Evolutionary conservation across 2,797 vertebrate species (phyloP).

Genomic region (Acrossocheilus fasciatus): DNA sequence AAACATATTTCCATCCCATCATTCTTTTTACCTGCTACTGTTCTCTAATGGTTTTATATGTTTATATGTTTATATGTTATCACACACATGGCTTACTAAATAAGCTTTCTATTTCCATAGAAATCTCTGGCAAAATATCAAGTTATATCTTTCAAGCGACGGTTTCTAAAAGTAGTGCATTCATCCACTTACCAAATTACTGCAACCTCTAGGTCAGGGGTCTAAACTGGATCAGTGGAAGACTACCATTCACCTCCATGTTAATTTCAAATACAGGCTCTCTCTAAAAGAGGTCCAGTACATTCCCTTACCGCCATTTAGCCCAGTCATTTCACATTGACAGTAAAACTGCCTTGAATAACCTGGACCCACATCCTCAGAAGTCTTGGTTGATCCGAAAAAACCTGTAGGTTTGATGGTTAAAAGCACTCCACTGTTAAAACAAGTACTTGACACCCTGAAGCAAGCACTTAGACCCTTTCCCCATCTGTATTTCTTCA

Average conservation of each 20-base stretch:
- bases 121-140: conserved; percentile 24
- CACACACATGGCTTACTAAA: neutral
- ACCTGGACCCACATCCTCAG: neutral
- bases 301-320: neutral
- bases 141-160: conserved; percentile 24
- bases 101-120: conserved; percentile 1
- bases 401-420: neutral
- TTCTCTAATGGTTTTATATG: conserved; percentile 13
- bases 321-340: conserved; percentile 7
- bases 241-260: conserved; percentile 55
- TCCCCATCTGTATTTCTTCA: neutral
- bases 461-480: neutral
- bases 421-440: neutral
- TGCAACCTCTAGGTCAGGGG: conserved; percentile 44
- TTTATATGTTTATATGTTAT: no score
- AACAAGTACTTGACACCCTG: neutral
- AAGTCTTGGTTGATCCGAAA: neutral
- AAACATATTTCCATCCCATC: conserved; percentile 33
- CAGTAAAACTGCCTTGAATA: conserved; percentile 25
- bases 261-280: conserved; percentile 58
- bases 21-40: conserved; percentile 37
- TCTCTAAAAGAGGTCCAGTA: conserved; percentile 33
- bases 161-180: conserved; percentile 55
- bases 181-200: conserved; percentile 52
- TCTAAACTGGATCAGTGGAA: conserved; percentile 53